These are phyloP conservation scores for Casuarius casuarius DNA, from an alignment of 2,113 vertebrate species.

Conservation along the genomic window DNA sequence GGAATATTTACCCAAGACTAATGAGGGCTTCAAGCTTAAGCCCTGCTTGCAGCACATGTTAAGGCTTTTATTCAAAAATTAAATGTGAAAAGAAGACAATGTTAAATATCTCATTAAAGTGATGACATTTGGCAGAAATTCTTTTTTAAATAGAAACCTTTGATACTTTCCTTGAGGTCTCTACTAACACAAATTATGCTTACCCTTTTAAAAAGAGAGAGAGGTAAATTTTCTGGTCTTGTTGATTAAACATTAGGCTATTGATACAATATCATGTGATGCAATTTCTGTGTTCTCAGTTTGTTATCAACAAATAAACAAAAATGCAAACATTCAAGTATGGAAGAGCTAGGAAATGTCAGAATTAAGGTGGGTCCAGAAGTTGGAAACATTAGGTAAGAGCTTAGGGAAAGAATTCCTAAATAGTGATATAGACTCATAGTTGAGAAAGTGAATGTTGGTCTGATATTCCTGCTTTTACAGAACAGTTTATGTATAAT, in stretches of 20 bases:
- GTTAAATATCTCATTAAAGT: not conserved
- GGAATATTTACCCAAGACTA: conserved; percentile 9
- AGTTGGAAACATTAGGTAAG: not conserved
- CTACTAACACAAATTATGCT: not conserved
- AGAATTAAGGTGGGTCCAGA: not conserved
- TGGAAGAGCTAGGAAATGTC: not conserved
- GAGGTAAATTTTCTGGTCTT: not conserved
- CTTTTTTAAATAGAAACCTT: not conserved
- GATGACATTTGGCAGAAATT: not conserved
- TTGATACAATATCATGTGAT: not conserved
- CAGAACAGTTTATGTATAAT: not conserved
- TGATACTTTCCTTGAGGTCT: not conserved
- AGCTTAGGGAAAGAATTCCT: not conserved
- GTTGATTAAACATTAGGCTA: not conserved
- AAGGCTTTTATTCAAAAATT: not conserved
- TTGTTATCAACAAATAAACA: not conserved
- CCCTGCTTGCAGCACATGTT: not conserved
- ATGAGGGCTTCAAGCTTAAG: not conserved
- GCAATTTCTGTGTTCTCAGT: not conserved
- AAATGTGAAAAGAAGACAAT: not conserved
- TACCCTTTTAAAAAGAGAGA: not conserved
- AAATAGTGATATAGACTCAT: not conserved
- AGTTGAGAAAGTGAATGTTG: not conserved
- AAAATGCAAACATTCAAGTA: not conserved
- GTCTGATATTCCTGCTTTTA: not conserved